Evolutionary conservation across 2,888 invertebrate species (phyloP).

Genomic region (Oxyscelio sp.): DNA sequence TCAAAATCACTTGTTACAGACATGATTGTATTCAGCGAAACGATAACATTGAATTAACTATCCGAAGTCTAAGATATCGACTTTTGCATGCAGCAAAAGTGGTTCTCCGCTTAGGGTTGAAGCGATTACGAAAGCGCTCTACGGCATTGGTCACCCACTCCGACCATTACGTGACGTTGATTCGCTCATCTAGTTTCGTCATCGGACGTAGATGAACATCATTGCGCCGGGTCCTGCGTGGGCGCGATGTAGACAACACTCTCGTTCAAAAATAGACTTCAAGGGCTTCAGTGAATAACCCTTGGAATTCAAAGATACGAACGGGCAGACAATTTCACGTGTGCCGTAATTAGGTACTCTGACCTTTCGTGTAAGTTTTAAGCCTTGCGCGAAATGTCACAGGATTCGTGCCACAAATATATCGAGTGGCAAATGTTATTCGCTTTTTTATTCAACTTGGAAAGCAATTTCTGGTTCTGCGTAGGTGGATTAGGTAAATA

Average conservation of each 20-base stretch:
- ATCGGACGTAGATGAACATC: constrained; percentile 2
- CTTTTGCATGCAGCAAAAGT: constrained; percentile 19
- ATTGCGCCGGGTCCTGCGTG: constrained; percentile 6
- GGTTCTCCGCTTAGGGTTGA: constrained; percentile 57
- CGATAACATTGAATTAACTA: neutral
- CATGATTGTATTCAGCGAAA: no score
- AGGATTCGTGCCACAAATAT: neutral
- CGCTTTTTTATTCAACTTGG: no score
- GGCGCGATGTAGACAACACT: constrained; percentile 10
- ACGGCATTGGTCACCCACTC: constrained; percentile 51
- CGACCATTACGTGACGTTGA: constrained; percentile 19
- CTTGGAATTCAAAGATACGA: neutral
- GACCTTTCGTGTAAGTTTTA: neutral
- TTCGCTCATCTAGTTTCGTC: constrained; percentile 1
- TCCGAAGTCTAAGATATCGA: constrained; percentile 7
- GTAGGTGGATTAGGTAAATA: no score
- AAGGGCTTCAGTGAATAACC: constrained; percentile 9
- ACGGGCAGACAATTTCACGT: neutral
- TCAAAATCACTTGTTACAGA: no score
- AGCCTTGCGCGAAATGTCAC: neutral
- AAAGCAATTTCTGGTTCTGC: no score
- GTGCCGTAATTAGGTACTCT: neutral
- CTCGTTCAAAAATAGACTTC: constrained; percentile 11
- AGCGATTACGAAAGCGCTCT: constrained; percentile 82
- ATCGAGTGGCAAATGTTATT: neutral